These are phyloP conservation scores for Chironomus riparius DNA, from an alignment of 2,888 invertebrate genomes.

Conservation along the genomic window DNA sequence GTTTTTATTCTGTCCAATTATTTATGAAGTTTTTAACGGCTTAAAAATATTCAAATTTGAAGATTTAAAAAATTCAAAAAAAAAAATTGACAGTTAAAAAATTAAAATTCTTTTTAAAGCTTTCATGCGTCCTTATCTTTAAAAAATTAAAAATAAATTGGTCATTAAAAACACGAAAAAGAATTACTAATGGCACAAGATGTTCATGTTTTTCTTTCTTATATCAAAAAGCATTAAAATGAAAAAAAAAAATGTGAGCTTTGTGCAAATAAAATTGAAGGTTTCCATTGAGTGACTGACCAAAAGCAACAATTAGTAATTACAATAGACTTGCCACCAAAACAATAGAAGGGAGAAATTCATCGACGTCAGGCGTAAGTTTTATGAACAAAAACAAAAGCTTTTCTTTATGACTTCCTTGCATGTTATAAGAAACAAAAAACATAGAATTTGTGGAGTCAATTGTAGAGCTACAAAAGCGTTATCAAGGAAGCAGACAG, in stretches of 20 bases:
- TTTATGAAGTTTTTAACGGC: background rate
- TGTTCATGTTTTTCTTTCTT: too few species aligned
- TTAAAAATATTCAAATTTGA: background rate
- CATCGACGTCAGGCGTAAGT: background rate
- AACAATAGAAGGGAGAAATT: background rate
- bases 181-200: too few species aligned
- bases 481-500: background rate
- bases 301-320: background rate
- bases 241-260: too few species aligned
- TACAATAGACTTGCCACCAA: too few species aligned
- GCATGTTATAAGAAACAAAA: background rate
- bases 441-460: background rate
- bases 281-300: too few species aligned
- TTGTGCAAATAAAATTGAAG: too few species aligned
- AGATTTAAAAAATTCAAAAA: background rate
- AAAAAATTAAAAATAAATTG: too few species aligned
- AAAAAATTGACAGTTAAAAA: too few species aligned
- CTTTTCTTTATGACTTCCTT: background rate
- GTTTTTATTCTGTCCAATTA: background rate
- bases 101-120: too few species aligned
- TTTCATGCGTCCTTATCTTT: too few species aligned
- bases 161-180: too few species aligned
- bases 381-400: background rate
- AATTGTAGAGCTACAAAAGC: background rate
- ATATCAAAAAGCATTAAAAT: too few species aligned